phyloP scores from a whole-genome alignment of 2,888 invertebrate genomes.

The Thereva nobilitata region DNA sequence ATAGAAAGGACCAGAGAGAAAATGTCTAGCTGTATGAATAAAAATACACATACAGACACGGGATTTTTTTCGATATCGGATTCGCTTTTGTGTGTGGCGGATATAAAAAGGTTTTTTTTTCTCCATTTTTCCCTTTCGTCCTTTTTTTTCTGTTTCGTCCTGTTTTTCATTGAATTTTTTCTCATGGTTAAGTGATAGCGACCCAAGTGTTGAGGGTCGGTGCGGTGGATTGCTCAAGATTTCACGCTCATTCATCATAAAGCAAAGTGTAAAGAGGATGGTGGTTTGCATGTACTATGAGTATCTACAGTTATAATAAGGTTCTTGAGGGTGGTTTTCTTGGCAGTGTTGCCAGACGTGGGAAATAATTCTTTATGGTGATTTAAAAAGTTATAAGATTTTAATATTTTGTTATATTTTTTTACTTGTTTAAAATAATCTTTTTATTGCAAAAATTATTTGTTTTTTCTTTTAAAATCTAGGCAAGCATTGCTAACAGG shows the following conservation, averaged over 20 bases:
- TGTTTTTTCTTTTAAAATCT: too few species aligned
- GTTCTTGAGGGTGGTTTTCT: background rate
- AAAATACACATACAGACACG: slow-evolving; percentile 4
- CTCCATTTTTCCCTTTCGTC: slow-evolving; percentile 10
- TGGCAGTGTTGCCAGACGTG: slow-evolving; percentile 5
- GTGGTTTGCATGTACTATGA: slow-evolving; percentile 3
- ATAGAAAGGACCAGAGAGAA: too few species aligned
- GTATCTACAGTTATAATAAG: slow-evolving; percentile 11
- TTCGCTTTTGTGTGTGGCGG: slow-evolving; percentile 26
- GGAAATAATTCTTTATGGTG: too few species aligned
- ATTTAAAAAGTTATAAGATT: too few species aligned
- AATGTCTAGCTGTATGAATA: too few species aligned
- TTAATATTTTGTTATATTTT: too few species aligned
- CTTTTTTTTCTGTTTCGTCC: slow-evolving; percentile 17
- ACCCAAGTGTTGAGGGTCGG: slow-evolving; percentile 26
- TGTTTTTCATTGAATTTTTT: slow-evolving; percentile 32
- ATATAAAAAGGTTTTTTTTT: slow-evolving; percentile 17
- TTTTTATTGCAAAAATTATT: too few species aligned
- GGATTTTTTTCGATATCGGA: slow-evolving; percentile 21
- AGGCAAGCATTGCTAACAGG: too few species aligned
- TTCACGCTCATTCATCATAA: slow-evolving; percentile 36
- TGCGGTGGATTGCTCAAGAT: slow-evolving; percentile 33
- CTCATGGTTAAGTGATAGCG: slow-evolving; percentile 36
- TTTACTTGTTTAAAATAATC: too few species aligned
- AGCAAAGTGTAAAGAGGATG: slow-evolving; percentile 26